Conservation (phyloP, 2,113 vertebrate genomes). For the Oreamnos americanus region DNA sequence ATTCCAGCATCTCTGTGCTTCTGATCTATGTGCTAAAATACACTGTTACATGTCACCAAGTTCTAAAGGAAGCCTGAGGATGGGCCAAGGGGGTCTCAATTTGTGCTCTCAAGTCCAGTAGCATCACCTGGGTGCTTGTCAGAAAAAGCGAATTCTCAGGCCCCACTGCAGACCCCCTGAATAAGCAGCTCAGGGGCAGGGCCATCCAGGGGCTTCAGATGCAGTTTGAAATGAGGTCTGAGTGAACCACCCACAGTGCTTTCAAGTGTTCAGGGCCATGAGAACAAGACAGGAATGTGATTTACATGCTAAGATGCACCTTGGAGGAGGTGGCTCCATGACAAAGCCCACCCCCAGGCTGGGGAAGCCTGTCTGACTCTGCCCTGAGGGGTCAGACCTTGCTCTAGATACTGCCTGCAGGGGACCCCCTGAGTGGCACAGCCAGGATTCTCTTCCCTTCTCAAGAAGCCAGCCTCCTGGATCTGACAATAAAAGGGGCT, state of each 20-base stretch:
- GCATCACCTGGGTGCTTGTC: not conserved
- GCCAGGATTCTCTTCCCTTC: not conserved
- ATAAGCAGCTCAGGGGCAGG: not conserved
- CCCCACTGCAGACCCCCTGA: not conserved
- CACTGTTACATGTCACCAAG: rapidly evolving
- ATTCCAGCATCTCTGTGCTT: not conserved
- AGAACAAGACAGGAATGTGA: not conserved
- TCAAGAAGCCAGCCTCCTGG: not conserved
- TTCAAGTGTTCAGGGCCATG: not conserved
- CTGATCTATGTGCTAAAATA: not conserved
- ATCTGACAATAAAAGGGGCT: not conserved
- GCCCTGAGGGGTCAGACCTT: not conserved
- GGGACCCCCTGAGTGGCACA: not conserved
- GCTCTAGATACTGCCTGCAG: not conserved
- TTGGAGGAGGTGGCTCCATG: rapidly evolving
- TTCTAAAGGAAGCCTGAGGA: not conserved
- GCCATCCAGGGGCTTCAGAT: too few relatives aligned
- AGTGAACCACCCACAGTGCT: not conserved
- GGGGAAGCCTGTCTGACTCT: not conserved
- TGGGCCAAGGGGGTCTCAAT: not conserved
- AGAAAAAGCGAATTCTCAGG: not conserved
- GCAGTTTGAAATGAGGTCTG: not conserved
- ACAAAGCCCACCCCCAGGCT: not conserved
- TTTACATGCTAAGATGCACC: not conserved
- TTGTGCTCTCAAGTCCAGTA: not conserved